These are phyloP conservation scores for Synergus gifuensis DNA, from an alignment of 2,888 invertebrate genomes.

Conservation along the genomic window DNA sequence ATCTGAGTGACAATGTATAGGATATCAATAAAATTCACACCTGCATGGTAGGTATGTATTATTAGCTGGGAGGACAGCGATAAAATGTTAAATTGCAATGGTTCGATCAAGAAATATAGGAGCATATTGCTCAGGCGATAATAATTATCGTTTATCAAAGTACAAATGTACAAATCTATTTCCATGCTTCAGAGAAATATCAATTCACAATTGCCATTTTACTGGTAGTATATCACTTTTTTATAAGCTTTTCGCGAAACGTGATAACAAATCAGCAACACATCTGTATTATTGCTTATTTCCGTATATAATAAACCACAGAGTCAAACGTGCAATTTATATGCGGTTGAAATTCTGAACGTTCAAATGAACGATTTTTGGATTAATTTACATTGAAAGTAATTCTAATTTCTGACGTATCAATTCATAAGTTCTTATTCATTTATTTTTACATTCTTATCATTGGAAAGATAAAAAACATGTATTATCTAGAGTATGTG, in stretches of 20 bases:
- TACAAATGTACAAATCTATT: slow-evolving; percentile 7
- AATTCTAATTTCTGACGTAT: no score
- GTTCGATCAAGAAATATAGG: slow-evolving; percentile 7
- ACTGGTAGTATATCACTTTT: slow-evolving; percentile 7
- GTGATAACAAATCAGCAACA: slow-evolving; percentile 20
- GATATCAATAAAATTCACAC: slow-evolving; percentile 2
- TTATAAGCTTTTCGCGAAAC: slow-evolving; percentile 10
- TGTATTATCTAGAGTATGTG: neutral
- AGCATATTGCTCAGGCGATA: neutral
- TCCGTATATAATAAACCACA: slow-evolving; percentile 9
- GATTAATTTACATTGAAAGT: no score
- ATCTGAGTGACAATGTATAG: neutral
- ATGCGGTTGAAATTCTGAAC: no score
- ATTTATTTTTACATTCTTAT: no score
- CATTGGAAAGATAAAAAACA: no score
- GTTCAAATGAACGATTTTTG: no score
- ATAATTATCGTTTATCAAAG: slow-evolving; percentile 1
- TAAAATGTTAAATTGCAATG: neutral
- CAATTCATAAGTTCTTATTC: no score
- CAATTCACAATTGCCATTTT: slow-evolving; percentile 14
- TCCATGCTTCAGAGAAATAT: slow-evolving; percentile 1
- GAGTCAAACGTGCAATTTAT: neutral
- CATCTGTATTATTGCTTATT: slow-evolving; percentile 17
- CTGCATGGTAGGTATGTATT: neutral
- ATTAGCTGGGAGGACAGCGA: neutral